A percentile compares a stretch with the other conserved stretches of the same genome.
Evolutionary conservation across 2,797 vertebrate genomes (phyloP).

Genomic region (Semotilus atromaculatus): DNA sequence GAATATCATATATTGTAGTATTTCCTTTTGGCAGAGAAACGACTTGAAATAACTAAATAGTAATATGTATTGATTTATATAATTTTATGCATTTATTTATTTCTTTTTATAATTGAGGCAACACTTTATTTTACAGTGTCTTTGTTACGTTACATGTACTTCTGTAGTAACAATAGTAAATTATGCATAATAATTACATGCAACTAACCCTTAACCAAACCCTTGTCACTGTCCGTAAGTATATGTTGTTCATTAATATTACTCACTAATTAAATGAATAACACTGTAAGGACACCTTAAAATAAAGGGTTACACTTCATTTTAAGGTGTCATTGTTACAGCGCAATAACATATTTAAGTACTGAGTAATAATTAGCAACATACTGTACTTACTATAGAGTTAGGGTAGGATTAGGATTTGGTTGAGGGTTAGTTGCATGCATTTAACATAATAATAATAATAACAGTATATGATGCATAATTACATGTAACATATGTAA

Average conservation of each 20-base stretch:
- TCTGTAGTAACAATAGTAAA: not conserved
- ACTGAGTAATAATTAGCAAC: no score
- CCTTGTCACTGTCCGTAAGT: no score
- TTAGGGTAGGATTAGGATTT: no score
- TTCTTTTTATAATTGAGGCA: not conserved
- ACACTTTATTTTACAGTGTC: not conserved
- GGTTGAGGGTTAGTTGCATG: no score
- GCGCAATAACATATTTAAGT: no score
- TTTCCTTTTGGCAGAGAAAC: not conserved
- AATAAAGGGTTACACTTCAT: not conserved
- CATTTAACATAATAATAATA: no score
- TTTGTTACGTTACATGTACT: not conserved
- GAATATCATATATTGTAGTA: not conserved
- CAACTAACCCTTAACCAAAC: not conserved
- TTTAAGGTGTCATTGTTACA: no score
- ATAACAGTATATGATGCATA: no score
- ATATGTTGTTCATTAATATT: not conserved
- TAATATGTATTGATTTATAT: not conserved
- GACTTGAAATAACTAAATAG: not conserved
- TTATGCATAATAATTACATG: not conserved
- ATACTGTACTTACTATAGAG: no score
- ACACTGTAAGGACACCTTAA: not conserved
- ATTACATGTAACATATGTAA: no score
- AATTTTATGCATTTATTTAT: not conserved
- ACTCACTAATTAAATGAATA: not conserved